Evolutionary conservation across 2,113 vertebrate genomes (phyloP).

Genomic region (Thamnaconus septentrionalis): DNA sequence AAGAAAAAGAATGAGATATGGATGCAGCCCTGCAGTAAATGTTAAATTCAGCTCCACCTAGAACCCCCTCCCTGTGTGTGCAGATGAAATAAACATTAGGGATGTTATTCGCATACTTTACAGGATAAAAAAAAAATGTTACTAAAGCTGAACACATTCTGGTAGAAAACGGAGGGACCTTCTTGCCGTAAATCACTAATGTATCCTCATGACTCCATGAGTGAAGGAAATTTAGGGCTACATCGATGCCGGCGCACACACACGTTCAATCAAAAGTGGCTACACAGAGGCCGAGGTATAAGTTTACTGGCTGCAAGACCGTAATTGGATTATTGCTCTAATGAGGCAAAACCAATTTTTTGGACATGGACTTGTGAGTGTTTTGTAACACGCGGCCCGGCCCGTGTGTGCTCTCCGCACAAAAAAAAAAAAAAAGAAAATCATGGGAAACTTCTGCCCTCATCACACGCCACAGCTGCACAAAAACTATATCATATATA

Average conservation of each 20-base stretch:
- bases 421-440: constrained; percentile 6
- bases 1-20: background rate
- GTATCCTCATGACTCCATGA: background rate
- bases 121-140: too few species aligned
- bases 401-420: constrained; percentile 14
- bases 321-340: constrained; percentile 30
- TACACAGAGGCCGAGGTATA: background rate
- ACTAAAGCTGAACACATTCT: background rate
- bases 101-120: background rate
- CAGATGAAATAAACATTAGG: constrained; percentile 1
- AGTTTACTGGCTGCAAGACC: constrained; percentile 21
- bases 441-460: constrained; percentile 45
- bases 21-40: background rate
- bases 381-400: constrained; percentile 21
- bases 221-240: constrained; percentile 1
- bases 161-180: background rate
- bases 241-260: background rate
- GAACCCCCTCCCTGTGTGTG: background rate
- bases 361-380: constrained; percentile 41
- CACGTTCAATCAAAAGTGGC: background rate
- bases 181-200: background rate
- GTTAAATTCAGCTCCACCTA: background rate
- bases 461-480: constrained; percentile 55
- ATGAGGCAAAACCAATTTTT: constrained; percentile 33
- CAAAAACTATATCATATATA: constrained; percentile 49